Evolutionary conservation across 2,113 vertebrate species (phyloP).

Genomic region (Amazona vittata): DNA sequence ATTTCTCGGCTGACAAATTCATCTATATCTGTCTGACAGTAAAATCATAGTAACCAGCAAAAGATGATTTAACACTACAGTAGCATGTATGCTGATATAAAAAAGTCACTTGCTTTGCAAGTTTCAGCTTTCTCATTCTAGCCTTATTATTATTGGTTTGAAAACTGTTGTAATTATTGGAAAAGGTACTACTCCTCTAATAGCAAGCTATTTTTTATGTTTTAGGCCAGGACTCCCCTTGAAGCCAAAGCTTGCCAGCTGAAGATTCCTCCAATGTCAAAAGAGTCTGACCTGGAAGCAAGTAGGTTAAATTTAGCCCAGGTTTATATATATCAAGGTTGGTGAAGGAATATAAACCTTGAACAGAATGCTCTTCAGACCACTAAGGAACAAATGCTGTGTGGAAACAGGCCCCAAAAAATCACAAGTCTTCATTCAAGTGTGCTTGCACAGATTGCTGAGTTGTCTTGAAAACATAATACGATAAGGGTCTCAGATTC

Average conservation of each 20-base stretch:
- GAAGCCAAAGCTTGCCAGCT: not conserved
- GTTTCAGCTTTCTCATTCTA: not conserved
- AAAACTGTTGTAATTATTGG: not conserved
- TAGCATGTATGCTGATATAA: not conserved
- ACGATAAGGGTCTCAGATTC: not conserved
- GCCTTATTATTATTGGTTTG: not conserved
- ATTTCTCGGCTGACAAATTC: not conserved
- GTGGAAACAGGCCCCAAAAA: accelerated
- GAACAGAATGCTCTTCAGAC: not conserved
- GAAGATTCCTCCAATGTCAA: not conserved
- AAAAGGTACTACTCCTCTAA: not conserved
- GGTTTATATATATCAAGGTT: not conserved
- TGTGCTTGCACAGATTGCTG: not conserved
- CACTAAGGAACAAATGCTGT: not conserved
- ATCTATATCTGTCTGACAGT: not conserved
- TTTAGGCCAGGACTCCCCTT: not conserved
- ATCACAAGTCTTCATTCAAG: not conserved
- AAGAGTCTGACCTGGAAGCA: not conserved
- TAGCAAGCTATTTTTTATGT: not conserved
- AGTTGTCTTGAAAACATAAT: not conserved
- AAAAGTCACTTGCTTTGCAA: not conserved
- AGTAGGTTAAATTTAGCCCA: not conserved
- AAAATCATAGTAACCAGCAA: not conserved
- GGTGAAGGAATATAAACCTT: not conserved
- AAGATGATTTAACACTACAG: not conserved